These are phyloP conservation scores for Lypha dubia DNA, from an alignment of 2,888 invertebrate genomes.

Conservation along the genomic window DNA sequence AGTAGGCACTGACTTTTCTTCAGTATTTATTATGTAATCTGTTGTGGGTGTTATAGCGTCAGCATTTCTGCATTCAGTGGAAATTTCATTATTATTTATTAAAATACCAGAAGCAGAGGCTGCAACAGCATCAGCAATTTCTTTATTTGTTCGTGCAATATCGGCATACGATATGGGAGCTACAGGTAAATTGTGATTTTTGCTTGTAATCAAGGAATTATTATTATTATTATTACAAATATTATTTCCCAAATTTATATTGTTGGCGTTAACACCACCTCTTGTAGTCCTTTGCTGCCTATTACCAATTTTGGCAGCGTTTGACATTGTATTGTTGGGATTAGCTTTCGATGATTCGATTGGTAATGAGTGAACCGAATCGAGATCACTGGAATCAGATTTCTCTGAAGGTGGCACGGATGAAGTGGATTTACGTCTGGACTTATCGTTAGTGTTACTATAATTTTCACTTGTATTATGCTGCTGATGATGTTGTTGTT, in stretches of 20 bases:
- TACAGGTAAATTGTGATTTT: constrained; percentile 63
- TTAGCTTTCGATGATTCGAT: constrained; percentile 83
- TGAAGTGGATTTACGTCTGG: constrained; percentile 88
- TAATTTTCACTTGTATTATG: constrained; percentile 54
- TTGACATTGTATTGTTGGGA: constrained; percentile 68
- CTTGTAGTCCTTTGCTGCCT: constrained; percentile 37
- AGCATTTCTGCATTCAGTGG: constrained; percentile 63
- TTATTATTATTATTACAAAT: too few species aligned
- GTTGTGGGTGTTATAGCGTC: constrained; percentile 24
- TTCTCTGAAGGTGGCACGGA: constrained; percentile 93
- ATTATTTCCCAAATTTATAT: constrained; percentile 59
- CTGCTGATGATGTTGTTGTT: constrained; percentile 49
- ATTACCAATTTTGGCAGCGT: constrained; percentile 32
- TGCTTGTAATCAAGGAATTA: constrained; percentile 75
- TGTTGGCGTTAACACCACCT: constrained; percentile 46
- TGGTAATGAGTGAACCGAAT: constrained; percentile 93
- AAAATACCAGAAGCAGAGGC: constrained; percentile 68
- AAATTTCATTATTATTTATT: constrained; percentile 59
- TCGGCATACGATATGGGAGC: constrained; percentile 89
- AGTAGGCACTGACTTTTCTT: constrained; percentile 18
- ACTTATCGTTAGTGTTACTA: constrained; percentile 75
- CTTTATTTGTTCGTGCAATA: constrained; percentile 86
- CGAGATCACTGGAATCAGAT: constrained; percentile 91
- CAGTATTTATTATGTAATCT: constrained; percentile 18
- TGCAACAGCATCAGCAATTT: constrained; percentile 73